Evolutionary conservation across 1,140 invertebrate species (phyloP).

Genomic region (Orussus abietinus): DNA sequence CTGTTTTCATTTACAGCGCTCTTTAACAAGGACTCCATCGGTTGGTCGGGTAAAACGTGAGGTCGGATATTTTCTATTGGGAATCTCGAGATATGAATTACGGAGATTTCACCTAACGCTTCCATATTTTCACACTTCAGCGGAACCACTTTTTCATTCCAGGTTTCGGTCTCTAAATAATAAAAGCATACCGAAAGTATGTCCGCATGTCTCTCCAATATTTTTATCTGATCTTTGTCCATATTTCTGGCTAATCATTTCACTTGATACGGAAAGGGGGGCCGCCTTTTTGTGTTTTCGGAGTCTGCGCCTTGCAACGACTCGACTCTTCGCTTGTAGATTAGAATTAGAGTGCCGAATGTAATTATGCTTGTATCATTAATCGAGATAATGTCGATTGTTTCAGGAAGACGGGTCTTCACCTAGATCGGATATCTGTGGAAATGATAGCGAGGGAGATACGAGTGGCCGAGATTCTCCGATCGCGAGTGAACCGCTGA

Average conservation of each 20-base stretch:
- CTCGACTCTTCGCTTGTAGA: neutral
- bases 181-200: too few relatives aligned
- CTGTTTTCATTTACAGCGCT: constrained; percentile 18
- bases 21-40: too few relatives aligned
- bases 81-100: constrained; percentile 6
- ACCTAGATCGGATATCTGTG: constrained; percentile 48
- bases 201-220: too few relatives aligned
- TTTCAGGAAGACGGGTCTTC: constrained; percentile 46
- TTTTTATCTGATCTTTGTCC: too few relatives aligned
- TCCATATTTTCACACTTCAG: constrained; percentile 24
- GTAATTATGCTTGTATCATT: constrained; percentile 19
- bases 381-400: too few relatives aligned
- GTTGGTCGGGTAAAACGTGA: constrained; percentile 19
- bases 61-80: constrained; percentile 16
- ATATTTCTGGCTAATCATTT: constrained; percentile 21
- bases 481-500: constrained; percentile 38
- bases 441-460: constrained; percentile 47
- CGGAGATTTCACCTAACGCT: constrained; percentile 2
- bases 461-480: constrained; percentile 46
- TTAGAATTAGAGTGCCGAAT: constrained; percentile 8
- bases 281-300: constrained; percentile 5
- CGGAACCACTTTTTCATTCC: too few relatives aligned
- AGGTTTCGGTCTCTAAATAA: too few relatives aligned
- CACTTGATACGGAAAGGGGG: constrained; percentile 13
- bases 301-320: neutral